These are phyloP conservation scores for Netelia inedita DNA, from an alignment of 2,888 invertebrate genomes.

Conservation along the genomic window DNA sequence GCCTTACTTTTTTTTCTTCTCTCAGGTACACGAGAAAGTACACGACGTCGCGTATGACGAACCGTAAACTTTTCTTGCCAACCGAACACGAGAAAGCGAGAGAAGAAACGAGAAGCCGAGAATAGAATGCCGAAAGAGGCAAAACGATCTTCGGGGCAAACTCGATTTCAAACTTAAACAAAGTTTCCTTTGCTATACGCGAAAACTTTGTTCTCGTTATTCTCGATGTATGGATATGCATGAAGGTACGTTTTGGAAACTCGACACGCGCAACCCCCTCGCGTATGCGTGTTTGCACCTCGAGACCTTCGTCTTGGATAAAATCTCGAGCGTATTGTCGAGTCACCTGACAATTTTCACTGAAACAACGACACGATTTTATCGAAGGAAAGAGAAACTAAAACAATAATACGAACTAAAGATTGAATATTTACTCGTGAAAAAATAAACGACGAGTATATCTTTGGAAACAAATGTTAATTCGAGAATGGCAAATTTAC, in stretches of 20 bases:
- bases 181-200: slow-evolving; percentile 36
- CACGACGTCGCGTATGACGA: not conserved
- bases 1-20: slow-evolving; percentile 3
- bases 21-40: not conserved
- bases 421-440: too few species aligned
- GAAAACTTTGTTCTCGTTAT: slow-evolving; percentile 9
- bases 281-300: not conserved
- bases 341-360: not conserved
- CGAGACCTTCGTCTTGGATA: not conserved
- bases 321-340: not conserved
- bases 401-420: not conserved
- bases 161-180: slow-evolving; percentile 57
- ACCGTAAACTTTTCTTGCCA: not conserved
- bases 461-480: not conserved
- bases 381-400: not conserved
- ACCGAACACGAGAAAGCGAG: not conserved
- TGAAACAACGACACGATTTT: too few species aligned
- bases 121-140: slow-evolving; percentile 20
- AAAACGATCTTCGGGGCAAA: slow-evolving; percentile 21
- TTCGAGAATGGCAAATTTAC: not conserved
- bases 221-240: not conserved
- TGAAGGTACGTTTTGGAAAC: not conserved
- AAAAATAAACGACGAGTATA: too few species aligned
- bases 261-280: not conserved
- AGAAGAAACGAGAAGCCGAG: not conserved